Evolutionary conservation across 2,888 invertebrate genomes (phyloP), one percentile per base, ranked within the genome.

Genomic region (Parnassius apollo): DNA sequence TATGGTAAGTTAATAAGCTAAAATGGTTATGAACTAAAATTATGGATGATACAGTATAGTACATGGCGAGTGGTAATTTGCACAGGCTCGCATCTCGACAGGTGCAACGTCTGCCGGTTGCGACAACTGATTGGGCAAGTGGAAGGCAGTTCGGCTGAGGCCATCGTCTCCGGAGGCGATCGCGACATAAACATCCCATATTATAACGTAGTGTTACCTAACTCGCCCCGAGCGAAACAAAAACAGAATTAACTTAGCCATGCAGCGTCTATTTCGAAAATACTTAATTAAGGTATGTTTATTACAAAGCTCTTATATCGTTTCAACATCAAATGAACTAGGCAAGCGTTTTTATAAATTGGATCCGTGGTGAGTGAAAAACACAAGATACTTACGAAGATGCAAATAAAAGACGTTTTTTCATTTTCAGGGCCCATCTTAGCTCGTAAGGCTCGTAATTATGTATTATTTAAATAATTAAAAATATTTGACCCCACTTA

Each of bases 61-160:
- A 77, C 78, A 78, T 75, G 68, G 67, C 68, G 68, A 70, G 69
- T 75, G 80, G 80, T 74, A 83, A 83, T 86, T 85, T 83, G 84
- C 84, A 81, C 79, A 82, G 80, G 81, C 80, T 82, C 78, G 76
- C 83, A 85, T 86, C 88, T 86, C 65, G 82, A 80, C 89, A 88
- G 87, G 88, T 89, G 90, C 87, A 83, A 77, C 84, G 82, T 84
- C 86, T 84, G 85, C 82, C 82, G 80, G 83, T 90, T 90, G 88
- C 90, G 88, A 85, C 88, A 90, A 81, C 68, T 72, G 77, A 85
- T 90, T 90, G 90, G 85, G 90, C 84, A 90, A 90, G 86, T 58
- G 74, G 76, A 76, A 77, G 78, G 76, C 78, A 73, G 75, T 73
- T 78, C 72, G 78, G 71, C 78, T 79, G 85, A 85, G 88, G 88